These are phyloP conservation scores for Macquaria ambigua DNA, from an alignment of 2,113 vertebrate species.

Conservation along the genomic window DNA sequence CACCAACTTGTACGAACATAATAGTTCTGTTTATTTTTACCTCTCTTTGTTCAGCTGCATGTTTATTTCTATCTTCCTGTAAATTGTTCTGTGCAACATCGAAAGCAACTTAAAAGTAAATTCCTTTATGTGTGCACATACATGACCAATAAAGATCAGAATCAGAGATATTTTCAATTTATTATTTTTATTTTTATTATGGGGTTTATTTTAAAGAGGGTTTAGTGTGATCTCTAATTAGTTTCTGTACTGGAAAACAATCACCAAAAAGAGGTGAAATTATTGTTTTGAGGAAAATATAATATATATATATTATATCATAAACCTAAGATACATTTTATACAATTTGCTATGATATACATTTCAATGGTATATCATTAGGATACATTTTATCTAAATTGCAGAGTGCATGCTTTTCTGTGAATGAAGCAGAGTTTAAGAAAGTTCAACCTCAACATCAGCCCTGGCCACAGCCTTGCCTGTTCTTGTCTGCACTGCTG, in stretches of 20 bases:
- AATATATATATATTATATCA: neutral
- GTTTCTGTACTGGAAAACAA: neutral
- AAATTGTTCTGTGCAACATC: too few species aligned
- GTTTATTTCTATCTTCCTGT: too few species aligned
- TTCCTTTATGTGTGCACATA: too few species aligned
- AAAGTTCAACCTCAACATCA: slow-evolving; percentile 51
- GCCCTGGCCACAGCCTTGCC: slow-evolving; percentile 1
- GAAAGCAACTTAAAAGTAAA: too few species aligned
- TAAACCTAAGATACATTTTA: neutral
- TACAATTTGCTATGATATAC: neutral
- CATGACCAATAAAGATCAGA: too few species aligned
- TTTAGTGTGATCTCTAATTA: neutral
- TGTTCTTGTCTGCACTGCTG: slow-evolving; percentile 21
- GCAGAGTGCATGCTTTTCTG: neutral
- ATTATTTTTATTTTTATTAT: neutral
- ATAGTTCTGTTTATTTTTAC: too few species aligned
- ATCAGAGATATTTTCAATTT: too few species aligned
- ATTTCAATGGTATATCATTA: neutral
- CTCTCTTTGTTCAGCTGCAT: too few species aligned
- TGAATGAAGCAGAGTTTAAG: neutral
- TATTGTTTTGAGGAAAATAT: neutral
- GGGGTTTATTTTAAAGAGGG: neutral
- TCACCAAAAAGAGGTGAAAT: neutral
- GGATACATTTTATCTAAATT: neutral
- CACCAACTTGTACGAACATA: too few species aligned